Base-by-base conservation (phyloP, 2,888 invertebrate genomes). In the Ormyrus pomaceus region DNA sequence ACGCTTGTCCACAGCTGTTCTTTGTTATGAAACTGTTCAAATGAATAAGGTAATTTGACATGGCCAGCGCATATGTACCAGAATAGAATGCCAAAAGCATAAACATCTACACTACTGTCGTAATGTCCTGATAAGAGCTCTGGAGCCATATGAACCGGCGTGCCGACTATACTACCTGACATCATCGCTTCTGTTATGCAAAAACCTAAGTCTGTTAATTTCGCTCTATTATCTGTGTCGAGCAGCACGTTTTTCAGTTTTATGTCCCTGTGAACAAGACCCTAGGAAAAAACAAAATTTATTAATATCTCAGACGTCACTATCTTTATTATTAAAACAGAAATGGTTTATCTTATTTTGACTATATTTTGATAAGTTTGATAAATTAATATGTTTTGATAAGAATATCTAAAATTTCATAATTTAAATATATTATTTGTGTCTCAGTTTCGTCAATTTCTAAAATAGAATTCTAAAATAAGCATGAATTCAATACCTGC, bases 71-170 rank as follows among this genome's bases (percentile, higher is more conserved):
- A 97, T 75, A 97, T 93, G 86, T 97, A 97, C 97, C 97, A 97
- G 91, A 97, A 96, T 59, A 97, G 91, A 80, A 97, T 95, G 6
- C 97, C 97, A 88, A 97, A 97, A 0, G 97, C 97, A 88, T 97
- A 97, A 0, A 97, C 95, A 87, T 97, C 97, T 8, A 97, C 97
- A 81, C 94, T 94, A 82, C 94, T 95, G 88, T 96, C 95, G 87
- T 97, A 97, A 82, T 94, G 93, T 0, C 96, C 96, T 11, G 94
- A 94, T 80, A 97, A 93, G 71, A 97, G 92, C 89, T 97, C 97
- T 0, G 97, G 97, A 10, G 97, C 97, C 97, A 97, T 97, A 90
- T 97, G 97, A 79, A 96, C 95, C 0, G 97, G 97, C 5, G 96
- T 96, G 65, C 96, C 97, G 46, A 97, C 97, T 81, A 97, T 94